Evolutionary conservation across 2,113 vertebrate genomes (phyloP).

Genomic region (Pseudorasbora parva): DNA sequence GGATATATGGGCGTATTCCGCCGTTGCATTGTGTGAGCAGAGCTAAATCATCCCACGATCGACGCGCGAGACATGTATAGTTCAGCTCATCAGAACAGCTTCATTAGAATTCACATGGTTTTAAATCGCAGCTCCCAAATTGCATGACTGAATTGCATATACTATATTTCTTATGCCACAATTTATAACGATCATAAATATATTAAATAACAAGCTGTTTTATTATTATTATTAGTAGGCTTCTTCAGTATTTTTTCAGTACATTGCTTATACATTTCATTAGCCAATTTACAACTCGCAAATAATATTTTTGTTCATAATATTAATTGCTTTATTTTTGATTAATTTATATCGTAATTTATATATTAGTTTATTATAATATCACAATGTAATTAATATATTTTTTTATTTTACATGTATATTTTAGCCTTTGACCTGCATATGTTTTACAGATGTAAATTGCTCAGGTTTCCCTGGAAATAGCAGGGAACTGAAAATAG

Average conservation of each 20-base stretch:
- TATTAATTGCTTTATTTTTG: no score
- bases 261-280: background rate
- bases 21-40: background rate
- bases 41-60: background rate
- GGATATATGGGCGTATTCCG: constrained; percentile 11
- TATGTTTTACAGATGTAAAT: constrained; percentile 32
- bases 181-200: background rate
- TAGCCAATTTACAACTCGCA: no score
- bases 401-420: background rate
- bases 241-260: no score
- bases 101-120: background rate
- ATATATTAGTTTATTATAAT: background rate
- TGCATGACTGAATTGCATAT: background rate
- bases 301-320: background rate
- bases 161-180: background rate
- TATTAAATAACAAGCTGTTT: background rate
- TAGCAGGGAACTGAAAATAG: constrained; percentile 18
- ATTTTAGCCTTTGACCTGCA: constrained; percentile 14
- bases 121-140: background rate
- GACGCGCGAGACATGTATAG: background rate
- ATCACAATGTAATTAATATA: background rate
- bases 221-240: no score
- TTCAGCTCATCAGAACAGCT: background rate
- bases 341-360: background rate
- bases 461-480: constrained; percentile 31